A percentile compares a stretch with the other conserved stretches of the same genome.
These are phyloP conservation scores for Gadus chalcogrammus DNA, from an alignment of 2,113 vertebrate species.

Conservation along the genomic window DNA sequence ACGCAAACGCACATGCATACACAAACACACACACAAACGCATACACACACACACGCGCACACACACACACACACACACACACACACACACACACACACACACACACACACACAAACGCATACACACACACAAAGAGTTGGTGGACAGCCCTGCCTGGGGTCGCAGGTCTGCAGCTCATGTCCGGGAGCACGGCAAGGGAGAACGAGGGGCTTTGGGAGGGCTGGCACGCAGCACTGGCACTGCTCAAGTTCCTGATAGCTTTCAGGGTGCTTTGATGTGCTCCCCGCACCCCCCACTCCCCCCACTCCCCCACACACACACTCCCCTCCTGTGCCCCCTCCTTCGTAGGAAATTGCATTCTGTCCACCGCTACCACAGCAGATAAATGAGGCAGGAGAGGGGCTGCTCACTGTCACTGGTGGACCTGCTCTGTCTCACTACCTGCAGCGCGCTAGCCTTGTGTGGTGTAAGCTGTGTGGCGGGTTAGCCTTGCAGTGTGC, in stretches of 20 bases:
- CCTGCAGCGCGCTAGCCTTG: slow-evolving; percentile 64
- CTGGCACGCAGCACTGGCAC: slow-evolving; percentile 70
- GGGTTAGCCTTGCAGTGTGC: slow-evolving; percentile 54
- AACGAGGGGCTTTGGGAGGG: slow-evolving; percentile 60
- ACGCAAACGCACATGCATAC: slow-evolving; percentile 29
- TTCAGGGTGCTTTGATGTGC: slow-evolving; percentile 71
- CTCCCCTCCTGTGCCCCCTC: slow-evolving; percentile 53
- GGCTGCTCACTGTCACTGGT: slow-evolving; percentile 67
- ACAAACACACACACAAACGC: not conserved
- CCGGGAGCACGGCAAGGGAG: slow-evolving; percentile 56
- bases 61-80: too few relatives aligned
- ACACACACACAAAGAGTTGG: not conserved
- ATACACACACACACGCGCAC: not conserved
- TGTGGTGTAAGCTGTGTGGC: slow-evolving; percentile 25
- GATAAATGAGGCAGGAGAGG: slow-evolving; percentile 75
- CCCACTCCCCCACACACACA: slow-evolving; percentile 22
- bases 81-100: too few relatives aligned
- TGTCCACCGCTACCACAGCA: slow-evolving; percentile 70
- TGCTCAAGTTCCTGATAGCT: slow-evolving; percentile 65
- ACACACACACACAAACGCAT: too few relatives aligned
- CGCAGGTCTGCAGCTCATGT: slow-evolving; percentile 41
- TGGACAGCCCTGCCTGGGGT: slow-evolving; percentile 16
- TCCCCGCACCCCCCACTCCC: slow-evolving; percentile 54
- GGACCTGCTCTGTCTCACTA: slow-evolving; percentile 70
- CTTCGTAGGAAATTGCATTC: slow-evolving; percentile 76